phyloP scores from a whole-genome alignment of 1,140 invertebrate species.

The Bombyx mori region DNA sequence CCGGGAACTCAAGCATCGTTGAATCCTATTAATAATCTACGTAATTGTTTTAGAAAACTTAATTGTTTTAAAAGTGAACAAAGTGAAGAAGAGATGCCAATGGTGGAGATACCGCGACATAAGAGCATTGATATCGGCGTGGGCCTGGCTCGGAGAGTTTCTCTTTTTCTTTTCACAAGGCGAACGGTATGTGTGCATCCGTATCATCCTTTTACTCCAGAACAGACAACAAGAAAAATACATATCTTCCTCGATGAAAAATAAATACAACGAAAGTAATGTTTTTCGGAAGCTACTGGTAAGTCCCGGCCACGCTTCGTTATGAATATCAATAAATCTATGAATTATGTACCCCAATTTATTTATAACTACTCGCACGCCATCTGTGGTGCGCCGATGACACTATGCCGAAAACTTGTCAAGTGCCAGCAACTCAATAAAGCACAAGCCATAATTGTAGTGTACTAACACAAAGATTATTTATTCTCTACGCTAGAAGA shows the following conservation, averaged over 20 bases:
- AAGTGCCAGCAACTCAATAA: no score
- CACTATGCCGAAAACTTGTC: no score
- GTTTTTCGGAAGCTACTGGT: no score
- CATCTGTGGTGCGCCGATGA: no score
- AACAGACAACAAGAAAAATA: conserved; percentile 53
- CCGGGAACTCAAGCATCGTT: conserved; percentile 27
- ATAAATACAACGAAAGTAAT: not conserved
- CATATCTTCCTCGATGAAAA: conserved; percentile 30
- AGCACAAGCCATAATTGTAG: no score
- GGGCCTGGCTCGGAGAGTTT: conserved; percentile 46
- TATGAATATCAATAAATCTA: no score
- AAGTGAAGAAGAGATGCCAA: conserved; percentile 33
- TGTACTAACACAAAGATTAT: no score
- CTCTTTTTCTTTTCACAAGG: conserved; percentile 54
- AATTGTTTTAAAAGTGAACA: conserved; percentile 42
- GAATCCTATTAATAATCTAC: conserved; percentile 28
- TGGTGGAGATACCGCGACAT: conserved; percentile 41
- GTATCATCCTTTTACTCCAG: conserved; percentile 58
- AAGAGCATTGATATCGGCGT: conserved; percentile 58
- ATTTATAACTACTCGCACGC: no score
- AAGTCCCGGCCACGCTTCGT: no score
- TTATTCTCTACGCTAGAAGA: no score
- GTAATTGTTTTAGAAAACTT: conserved; percentile 33
- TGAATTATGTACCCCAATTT: no score
- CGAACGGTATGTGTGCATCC: conserved; percentile 52